A percentile compares a stretch with the other conserved stretches of the same genome.
Evolutionary conservation across 2,797 vertebrate genomes (phyloP).

Genomic region (Pipistrellus pipistrellus): DNA sequence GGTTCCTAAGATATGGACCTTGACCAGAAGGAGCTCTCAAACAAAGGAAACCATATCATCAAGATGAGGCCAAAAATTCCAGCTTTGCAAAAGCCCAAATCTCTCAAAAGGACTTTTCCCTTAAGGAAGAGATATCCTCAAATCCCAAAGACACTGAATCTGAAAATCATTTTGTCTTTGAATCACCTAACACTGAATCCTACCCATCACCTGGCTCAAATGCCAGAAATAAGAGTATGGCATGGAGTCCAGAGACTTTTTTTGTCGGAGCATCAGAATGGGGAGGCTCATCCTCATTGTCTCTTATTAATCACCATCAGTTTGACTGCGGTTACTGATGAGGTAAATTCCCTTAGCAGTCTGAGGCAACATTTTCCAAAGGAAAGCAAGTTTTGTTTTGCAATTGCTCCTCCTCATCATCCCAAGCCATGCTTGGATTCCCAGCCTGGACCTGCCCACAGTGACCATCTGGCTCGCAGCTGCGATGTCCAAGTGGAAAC

Average conservation of each 20-base stretch:
- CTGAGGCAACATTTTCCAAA: slow-evolving; percentile 82
- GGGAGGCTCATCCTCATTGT: slow-evolving; percentile 8
- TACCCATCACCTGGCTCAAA: not conserved
- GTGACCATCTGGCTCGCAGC: slow-evolving; percentile 68
- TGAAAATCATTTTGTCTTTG: slow-evolving; percentile 2
- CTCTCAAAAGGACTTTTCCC: slow-evolving; percentile 51
- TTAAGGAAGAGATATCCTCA: not conserved
- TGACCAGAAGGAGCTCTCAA: not conserved
- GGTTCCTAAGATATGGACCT: not conserved
- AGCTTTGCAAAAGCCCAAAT: not conserved
- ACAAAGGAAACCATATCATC: not conserved
- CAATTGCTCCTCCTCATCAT: slow-evolving; percentile 66
- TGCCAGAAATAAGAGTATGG: not conserved
- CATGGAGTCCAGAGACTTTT: not conserved
- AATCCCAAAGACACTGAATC: not conserved
- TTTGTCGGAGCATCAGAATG: not conserved
- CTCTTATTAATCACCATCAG: slow-evolving; percentile 49
- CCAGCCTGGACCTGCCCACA: slow-evolving; percentile 52
- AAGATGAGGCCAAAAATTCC: not conserved
- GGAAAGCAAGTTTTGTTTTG: slow-evolving; percentile 69
- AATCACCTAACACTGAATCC: not conserved
- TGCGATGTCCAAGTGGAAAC: slow-evolving; percentile 69
- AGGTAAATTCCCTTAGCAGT: slow-evolving; percentile 72
- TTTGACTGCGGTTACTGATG: slow-evolving; percentile 68
- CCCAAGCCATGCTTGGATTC: slow-evolving; percentile 19